phyloP scores from a whole-genome alignment of 2,797 vertebrate species.

The Stomatorhinus walkeri region DNA sequence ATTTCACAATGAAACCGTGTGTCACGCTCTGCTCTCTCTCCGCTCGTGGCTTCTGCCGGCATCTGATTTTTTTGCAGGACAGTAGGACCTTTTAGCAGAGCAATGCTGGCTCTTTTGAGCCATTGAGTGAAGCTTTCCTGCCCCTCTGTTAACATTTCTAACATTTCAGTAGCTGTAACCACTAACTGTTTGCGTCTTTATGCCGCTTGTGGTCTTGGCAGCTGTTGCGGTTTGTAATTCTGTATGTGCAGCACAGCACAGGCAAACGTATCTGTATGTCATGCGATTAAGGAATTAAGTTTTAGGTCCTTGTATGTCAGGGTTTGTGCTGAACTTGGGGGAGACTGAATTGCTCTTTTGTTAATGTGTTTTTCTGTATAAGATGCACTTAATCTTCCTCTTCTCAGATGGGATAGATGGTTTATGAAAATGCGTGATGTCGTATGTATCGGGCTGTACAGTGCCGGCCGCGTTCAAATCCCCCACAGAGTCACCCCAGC shows the following conservation, averaged over 20 bases:
- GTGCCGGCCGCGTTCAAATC: background rate
- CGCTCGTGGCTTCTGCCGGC: background rate
- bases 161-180: background rate
- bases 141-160: background rate
- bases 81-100: background rate
- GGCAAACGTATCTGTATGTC: constrained; percentile 17
- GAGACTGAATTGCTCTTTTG: background rate
- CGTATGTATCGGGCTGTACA: background rate
- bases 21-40: background rate
- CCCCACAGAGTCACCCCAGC: background rate
- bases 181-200: background rate
- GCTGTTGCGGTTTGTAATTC: background rate
- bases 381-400: background rate
- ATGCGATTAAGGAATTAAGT: background rate
- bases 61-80: background rate
- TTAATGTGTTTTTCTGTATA: background rate
- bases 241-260: background rate
- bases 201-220: background rate
- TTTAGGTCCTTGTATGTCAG: background rate
- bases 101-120: background rate
- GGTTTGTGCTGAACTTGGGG: background rate
- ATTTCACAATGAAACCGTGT: background rate
- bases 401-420: background rate
- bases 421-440: background rate
- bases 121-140: background rate